These are phyloP conservation scores for Tetrao urogallus DNA, from an alignment of 2,113 vertebrate species.

Conservation along the genomic window DNA sequence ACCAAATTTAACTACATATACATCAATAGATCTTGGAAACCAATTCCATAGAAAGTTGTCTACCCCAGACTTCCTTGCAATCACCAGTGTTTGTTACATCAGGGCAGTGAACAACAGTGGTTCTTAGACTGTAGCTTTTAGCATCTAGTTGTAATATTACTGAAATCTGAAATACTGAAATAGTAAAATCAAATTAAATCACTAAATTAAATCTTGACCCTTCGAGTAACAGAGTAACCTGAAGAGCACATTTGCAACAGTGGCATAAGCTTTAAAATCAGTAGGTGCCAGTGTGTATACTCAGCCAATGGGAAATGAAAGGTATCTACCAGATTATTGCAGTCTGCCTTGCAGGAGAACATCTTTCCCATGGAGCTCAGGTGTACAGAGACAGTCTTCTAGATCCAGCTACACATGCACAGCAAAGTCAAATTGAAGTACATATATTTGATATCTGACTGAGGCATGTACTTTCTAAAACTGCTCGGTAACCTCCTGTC, in stretches of 20 bases:
- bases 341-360: neutral
- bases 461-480: neutral
- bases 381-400: neutral
- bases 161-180: neutral
- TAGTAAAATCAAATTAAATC: neutral
- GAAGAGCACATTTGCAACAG: neutral
- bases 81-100: rapidly evolving
- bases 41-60: neutral
- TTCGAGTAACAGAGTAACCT: rapidly evolving
- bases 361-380: neutral
- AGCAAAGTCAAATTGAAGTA: neutral
- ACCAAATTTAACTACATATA: neutral
- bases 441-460: neutral
- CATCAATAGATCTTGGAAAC: neutral
- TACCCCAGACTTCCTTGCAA: neutral
- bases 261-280: neutral
- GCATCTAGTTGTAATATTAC: neutral
- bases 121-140: neutral
- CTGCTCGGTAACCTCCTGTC: neutral
- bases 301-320: neutral
- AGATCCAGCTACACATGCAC: neutral
- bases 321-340: neutral
- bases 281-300: neutral
- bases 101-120: neutral
- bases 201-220: neutral